Conservation (phyloP, 2,797 vertebrate genomes). For the Lithobates pipiens region DNA sequence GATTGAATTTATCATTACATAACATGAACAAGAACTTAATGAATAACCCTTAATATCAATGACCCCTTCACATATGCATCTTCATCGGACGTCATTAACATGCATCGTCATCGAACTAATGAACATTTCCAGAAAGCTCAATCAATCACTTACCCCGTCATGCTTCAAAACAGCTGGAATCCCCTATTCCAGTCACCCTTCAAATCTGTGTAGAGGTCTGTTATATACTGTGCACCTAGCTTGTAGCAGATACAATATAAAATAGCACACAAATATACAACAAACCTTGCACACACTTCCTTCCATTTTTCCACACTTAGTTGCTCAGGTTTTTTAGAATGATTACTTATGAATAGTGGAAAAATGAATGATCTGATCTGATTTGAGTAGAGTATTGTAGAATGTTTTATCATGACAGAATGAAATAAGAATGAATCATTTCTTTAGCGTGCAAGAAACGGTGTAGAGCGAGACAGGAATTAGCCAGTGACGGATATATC, state of each 20-base stretch:
- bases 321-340: not conserved
- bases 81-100: not conserved
- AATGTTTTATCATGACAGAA: slow-evolving; percentile 3
- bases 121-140: too few species aligned
- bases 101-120: not conserved
- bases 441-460: slow-evolving; percentile 43
- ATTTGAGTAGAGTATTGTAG: not conserved
- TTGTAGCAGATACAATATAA: not conserved
- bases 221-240: too few species aligned
- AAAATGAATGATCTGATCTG: not conserved
- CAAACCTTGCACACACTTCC: not conserved
- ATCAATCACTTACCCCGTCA: not conserved
- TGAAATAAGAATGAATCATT: slow-evolving; percentile 51
- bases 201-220: not conserved
- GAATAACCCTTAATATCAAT: too few species aligned
- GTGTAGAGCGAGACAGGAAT: slow-evolving; percentile 54
- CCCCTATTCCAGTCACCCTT: not conserved
- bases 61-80: too few species aligned
- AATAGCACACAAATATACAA: not conserved
- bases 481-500: slow-evolving; percentile 61
- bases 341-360: not conserved
- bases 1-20: too few species aligned
- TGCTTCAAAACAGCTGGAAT: not conserved
- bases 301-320: not conserved
- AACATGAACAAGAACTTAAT: too few species aligned